Conservation (phyloP, 2,888 invertebrate genomes). For the Hypolimnas misippus region DNA sequence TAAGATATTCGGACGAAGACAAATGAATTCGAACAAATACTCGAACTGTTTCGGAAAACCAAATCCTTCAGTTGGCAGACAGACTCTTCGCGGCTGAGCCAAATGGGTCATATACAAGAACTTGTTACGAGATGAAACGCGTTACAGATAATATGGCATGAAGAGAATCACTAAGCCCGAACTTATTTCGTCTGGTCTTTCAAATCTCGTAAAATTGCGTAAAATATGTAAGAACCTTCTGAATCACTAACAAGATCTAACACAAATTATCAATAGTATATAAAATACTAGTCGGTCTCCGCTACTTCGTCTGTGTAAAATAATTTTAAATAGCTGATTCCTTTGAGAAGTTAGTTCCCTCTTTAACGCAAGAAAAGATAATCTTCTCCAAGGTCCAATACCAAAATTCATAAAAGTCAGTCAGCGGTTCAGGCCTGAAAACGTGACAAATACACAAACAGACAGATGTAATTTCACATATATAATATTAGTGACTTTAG, state of each 20-base stretch:
- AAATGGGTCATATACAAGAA: slow-evolving; percentile 39
- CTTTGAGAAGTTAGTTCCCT: no score
- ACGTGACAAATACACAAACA: no score
- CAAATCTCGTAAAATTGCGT: background rate
- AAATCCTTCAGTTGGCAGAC: slow-evolving; percentile 36
- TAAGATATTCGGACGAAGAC: slow-evolving; percentile 32
- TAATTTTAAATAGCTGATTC: no score
- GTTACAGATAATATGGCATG: slow-evolving; percentile 2
- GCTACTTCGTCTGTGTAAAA: no score
- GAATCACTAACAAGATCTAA: background rate
- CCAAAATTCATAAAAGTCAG: no score
- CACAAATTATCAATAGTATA: background rate
- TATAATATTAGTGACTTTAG: no score
- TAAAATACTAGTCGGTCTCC: no score
- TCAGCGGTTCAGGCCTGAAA: no score
- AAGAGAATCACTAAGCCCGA: background rate
- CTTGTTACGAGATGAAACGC: slow-evolving; percentile 28
- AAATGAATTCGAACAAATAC: slow-evolving; percentile 39
- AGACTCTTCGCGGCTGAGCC: slow-evolving; percentile 27
- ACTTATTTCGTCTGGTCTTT: background rate
- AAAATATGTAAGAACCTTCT: background rate
- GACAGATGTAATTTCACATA: no score
- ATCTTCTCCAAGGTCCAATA: no score
- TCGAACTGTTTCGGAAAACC: slow-evolving; percentile 35
- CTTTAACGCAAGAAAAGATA: no score